Percentiles rank a stretch among this genome's conserved stretches.
phyloP scores from a whole-genome alignment of 2,113 vertebrate species.

The Platycercus adscitus region DNA sequence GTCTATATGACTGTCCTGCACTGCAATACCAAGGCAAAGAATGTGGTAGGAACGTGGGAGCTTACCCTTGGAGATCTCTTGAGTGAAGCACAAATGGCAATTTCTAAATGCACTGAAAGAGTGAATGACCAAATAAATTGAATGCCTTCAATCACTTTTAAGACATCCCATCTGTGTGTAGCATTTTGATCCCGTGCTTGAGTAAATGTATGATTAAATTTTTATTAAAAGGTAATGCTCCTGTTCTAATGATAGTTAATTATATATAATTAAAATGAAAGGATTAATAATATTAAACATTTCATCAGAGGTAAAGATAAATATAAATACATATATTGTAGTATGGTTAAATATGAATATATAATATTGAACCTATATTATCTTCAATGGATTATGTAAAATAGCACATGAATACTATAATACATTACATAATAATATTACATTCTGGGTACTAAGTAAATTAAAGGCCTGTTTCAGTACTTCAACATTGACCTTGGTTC shows the following conservation, averaged over 20 bases:
- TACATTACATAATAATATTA: background rate
- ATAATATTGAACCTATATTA: background rate
- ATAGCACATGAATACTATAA: background rate
- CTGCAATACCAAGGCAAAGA: background rate
- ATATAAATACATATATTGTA: constrained; percentile 61
- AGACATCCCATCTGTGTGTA: background rate
- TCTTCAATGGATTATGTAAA: background rate
- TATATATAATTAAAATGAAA: constrained; percentile 62
- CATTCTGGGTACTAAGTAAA: background rate
- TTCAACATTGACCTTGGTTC: background rate
- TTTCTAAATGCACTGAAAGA: background rate
- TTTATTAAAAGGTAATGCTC: constrained; percentile 67
- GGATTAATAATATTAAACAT: constrained; percentile 69
- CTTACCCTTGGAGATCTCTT: background rate
- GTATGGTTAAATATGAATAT: background rate
- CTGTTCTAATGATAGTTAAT: constrained; percentile 64
- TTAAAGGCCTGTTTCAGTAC: background rate
- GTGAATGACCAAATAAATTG: constrained; percentile 35
- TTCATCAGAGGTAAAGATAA: constrained; percentile 55
- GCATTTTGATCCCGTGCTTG: constrained; percentile 41
- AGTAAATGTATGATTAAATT: constrained; percentile 57
- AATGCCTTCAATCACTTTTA: constrained; percentile 41
- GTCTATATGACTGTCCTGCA: fast-evolving
- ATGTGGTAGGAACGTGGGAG: background rate
- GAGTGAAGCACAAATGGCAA: constrained; percentile 37